Conservation (phyloP, 2,888 invertebrate genomes). For the Smittia sp. region DNA sequence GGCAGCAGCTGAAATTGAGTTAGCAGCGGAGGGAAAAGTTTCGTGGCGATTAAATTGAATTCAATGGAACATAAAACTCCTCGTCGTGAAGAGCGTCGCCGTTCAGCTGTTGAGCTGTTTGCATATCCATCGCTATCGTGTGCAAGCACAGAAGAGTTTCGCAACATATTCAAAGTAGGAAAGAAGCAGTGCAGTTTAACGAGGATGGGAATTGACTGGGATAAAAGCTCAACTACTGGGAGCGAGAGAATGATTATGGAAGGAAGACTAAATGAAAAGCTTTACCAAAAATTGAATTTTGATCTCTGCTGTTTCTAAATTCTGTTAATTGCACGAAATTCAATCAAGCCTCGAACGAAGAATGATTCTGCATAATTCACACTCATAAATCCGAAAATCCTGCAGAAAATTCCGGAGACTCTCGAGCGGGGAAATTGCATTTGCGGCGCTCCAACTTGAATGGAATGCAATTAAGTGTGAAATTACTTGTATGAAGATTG, state of each 20-base stretch:
- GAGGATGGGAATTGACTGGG: not conserved
- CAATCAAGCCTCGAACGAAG: not conserved
- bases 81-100: not conserved
- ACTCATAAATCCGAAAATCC: not conserved
- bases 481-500: not conserved
- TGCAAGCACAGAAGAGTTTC: not conserved
- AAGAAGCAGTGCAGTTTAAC: not conserved
- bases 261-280: not conserved
- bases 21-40: not conserved
- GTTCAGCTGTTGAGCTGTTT: conserved; percentile 1
- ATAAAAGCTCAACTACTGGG: not conserved
- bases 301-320: not conserved
- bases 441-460: not conserved
- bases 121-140: not conserved
- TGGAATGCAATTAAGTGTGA: conserved; percentile 33
- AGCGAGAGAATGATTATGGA: not conserved
- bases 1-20: not conserved
- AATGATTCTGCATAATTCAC: not conserved
- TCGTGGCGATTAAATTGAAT: conserved; percentile 22
- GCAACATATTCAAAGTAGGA: not conserved
- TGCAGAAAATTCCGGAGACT: not conserved
- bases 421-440: conserved; percentile 23
- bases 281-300: conserved; percentile 16
- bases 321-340: conserved; percentile 2
- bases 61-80: not conserved